Base-by-base conservation (phyloP, 1,140 invertebrate genomes). In the Drosophila sulfurigaster region DNA sequence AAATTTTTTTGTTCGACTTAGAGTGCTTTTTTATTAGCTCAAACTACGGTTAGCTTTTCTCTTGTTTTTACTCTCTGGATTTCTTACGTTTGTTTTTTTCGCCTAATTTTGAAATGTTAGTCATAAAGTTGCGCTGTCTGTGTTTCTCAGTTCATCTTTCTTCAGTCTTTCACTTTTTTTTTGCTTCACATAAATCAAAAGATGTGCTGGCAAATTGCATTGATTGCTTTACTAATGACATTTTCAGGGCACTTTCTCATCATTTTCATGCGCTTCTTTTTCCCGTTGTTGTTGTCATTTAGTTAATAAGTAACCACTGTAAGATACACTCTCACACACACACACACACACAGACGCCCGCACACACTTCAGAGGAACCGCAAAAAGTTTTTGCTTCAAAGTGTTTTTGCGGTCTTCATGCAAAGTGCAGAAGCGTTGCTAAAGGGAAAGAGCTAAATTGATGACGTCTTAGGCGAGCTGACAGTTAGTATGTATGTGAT, bases 361-460 rank as follows among this genome's bases (percentile, higher is more conserved):
- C 0, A 43, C 54, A 43, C 38, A 45, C 70, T 63, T 32, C 57
- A 52, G 45, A 59, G 20, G 20, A 68, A 20, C 66, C 66, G 38
- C 76, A 79, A 45, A 48, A 83, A 87, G 58, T 88, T 87, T 87
- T 54, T 58, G 78, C 68, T 49, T 51, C 73, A 79, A 88, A 87
- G 83, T 88, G 83, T 82, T 88, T 25, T 82, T 88, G 82, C 32
- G 82, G 82, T 79, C 64, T 20, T 51, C 70, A 32, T 45, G 70
- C 15, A 48, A 71, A 11, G 56, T 46, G 63, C 35, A 48, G 20
- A 25, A 25, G 20, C 20, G 6, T 72, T 56, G 63, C 15, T 38
- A 0, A 25, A 25, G 20, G 20, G 20, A 25, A 25, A 25, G 20
- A 62, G 35, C 6, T 45, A 64, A 86, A 82, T 82, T 86, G 79